These are phyloP conservation scores for Ruditapes philippinarum DNA, from an alignment of 1,140 invertebrate genomes.

Conservation along the genomic window DNA sequence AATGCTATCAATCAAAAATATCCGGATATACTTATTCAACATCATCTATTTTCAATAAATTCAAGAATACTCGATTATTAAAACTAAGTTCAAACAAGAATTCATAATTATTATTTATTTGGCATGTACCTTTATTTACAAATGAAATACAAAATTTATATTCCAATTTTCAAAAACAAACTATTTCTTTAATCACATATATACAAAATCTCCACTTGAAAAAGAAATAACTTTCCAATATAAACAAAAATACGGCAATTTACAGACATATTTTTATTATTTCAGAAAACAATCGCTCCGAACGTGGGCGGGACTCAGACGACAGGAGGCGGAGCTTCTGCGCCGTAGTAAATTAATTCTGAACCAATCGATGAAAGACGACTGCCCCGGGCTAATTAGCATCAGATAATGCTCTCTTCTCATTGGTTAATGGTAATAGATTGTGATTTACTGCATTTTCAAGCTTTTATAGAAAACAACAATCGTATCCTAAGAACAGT, in stretches of 20 bases:
- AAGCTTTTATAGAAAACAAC: slow-evolving; percentile 63
- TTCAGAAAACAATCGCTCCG: neutral
- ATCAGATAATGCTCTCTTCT: slow-evolving; percentile 19
- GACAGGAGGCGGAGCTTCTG: slow-evolving; percentile 6
- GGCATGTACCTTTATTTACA: too few relatives aligned
- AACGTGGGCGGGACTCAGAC: slow-evolving; percentile 41
- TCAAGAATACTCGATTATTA: too few relatives aligned
- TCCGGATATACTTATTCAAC: too few relatives aligned
- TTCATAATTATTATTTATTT: too few relatives aligned
- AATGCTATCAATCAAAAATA: too few relatives aligned
- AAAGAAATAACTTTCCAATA: neutral
- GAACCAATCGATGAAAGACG: slow-evolving; percentile 48
- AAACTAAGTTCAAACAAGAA: too few relatives aligned
- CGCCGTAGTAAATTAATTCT: slow-evolving; percentile 57
- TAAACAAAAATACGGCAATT: neutral
- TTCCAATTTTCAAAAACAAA: neutral
- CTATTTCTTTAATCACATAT: neutral
- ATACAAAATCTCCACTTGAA: neutral
- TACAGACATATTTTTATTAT: neutral
- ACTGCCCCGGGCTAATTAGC: slow-evolving; percentile 56
- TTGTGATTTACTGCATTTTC: slow-evolving; percentile 59
- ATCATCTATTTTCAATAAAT: too few relatives aligned
- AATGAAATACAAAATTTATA: too few relatives aligned
- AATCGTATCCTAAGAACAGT: slow-evolving; percentile 39
- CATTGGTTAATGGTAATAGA: slow-evolving; percentile 51